phyloP scores from a whole-genome alignment of 1,140 invertebrate genomes.

The Brachionus asplanchnoidis region DNA sequence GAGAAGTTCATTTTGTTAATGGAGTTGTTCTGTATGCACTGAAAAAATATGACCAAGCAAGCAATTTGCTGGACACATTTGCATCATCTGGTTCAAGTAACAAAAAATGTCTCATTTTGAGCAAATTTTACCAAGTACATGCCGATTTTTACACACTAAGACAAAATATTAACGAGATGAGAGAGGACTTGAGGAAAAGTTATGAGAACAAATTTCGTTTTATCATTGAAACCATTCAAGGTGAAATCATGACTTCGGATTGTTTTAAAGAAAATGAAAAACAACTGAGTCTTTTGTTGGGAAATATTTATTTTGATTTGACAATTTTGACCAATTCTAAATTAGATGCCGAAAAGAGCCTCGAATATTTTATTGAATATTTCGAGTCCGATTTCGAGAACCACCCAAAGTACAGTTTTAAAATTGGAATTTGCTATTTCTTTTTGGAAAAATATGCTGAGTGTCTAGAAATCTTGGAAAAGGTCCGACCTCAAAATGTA shows the following conservation, averaged over 20 bases:
- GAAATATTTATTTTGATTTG: conserved; percentile 12
- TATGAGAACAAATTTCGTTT: background rate
- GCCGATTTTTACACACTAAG: background rate
- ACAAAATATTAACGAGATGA: background rate
- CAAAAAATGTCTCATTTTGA: background rate
- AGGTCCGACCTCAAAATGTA: background rate
- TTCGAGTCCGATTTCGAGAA: background rate
- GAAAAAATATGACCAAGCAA: background rate
- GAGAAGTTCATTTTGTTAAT: conserved; percentile 3
- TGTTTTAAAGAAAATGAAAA: background rate
- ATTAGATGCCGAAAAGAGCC: background rate
- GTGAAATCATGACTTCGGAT: background rate
- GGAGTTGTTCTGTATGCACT: background rate
- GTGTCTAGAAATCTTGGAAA: background rate
- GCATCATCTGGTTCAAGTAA: background rate
- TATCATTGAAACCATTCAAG: background rate
- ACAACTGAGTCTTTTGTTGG: background rate
- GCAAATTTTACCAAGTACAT: background rate
- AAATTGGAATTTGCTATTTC: background rate
- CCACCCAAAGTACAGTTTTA: background rate
- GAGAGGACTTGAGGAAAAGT: background rate
- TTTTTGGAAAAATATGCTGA: background rate
- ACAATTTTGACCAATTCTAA: background rate
- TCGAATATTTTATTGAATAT: background rate
- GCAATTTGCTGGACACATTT: background rate